Evolutionary conservation across 2,888 invertebrate species (phyloP).

Genomic region (Notocelia uddmanniana): DNA sequence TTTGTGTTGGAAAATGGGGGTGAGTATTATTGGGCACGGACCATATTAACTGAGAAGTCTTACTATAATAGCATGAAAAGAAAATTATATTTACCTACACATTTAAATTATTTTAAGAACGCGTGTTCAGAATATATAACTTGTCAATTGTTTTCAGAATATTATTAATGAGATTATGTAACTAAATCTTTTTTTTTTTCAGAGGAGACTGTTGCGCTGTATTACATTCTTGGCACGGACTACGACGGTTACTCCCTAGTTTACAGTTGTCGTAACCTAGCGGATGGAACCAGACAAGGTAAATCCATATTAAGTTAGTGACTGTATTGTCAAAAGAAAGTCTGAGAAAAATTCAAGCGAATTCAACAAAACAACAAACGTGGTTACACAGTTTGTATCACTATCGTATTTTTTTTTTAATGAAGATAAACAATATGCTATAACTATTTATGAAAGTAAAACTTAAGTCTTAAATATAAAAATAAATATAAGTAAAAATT

Average conservation of each 20-base stretch:
- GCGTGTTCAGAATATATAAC: background rate
- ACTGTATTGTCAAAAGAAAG: too few species aligned
- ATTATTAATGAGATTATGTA: background rate
- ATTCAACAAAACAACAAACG: background rate
- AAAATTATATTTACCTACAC: background rate
- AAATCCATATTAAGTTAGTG: constrained; percentile 44
- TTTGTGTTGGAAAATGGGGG: constrained; percentile 36
- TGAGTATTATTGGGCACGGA: background rate
- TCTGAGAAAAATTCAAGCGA: background rate
- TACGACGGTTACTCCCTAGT: constrained; percentile 37
- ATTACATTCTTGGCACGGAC: constrained; percentile 34
- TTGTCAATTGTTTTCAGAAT: background rate
- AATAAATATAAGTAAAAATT: too few species aligned
- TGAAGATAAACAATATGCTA: too few species aligned
- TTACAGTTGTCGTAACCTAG: constrained; percentile 52
- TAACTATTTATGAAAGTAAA: too few species aligned
- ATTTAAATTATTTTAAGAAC: background rate
- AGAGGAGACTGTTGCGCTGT: constrained; percentile 19
- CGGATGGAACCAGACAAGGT: constrained; percentile 65
- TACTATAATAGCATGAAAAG: background rate
- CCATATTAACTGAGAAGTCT: too few species aligned
- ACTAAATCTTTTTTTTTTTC: constrained; percentile 8
- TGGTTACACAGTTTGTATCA: background rate
- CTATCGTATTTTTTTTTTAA: too few species aligned
- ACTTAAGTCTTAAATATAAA: too few species aligned